Evolutionary conservation across 2,113 vertebrate species (phyloP).

Genomic region (Kryptolebias marmoratus): DNA sequence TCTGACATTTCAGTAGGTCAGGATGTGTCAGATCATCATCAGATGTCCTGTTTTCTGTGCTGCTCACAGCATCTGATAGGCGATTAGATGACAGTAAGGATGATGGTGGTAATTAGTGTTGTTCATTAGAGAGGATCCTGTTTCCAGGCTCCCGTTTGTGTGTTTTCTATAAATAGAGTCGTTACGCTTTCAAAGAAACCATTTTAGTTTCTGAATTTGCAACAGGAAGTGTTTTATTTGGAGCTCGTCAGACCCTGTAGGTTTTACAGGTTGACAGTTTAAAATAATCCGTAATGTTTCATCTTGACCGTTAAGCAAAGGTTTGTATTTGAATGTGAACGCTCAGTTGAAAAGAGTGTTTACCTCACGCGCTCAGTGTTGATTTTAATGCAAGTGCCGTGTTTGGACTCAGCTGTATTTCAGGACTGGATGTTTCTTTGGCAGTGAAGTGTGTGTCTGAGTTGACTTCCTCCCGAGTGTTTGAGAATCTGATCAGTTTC

Average conservation of each 20-base stretch:
- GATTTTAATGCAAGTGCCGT: no score
- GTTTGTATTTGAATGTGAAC: no score
- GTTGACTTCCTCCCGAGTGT: no score
- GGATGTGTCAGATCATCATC: background rate
- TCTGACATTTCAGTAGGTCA: constrained; percentile 31
- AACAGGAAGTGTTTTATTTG: background rate
- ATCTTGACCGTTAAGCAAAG: background rate
- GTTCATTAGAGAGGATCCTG: constrained; percentile 17
- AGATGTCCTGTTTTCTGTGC: background rate
- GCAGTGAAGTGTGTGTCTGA: no score
- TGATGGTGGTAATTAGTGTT: constrained; percentile 29
- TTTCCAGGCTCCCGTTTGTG: constrained; percentile 15
- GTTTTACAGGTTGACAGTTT: background rate
- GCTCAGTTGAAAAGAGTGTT: no score
- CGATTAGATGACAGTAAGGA: background rate
- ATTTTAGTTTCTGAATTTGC: background rate
- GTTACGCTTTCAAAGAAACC: background rate
- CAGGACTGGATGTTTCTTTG: no score
- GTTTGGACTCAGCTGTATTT: no score
- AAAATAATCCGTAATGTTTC: background rate
- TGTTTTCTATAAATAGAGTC: constrained; percentile 7
- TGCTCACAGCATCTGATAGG: background rate
- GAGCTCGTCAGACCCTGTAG: background rate
- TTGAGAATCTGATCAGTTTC: no score
- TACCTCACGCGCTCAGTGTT: no score